phyloP scores from a whole-genome alignment of 2,797 vertebrate species.

The Enteromius viviparus region DNA sequence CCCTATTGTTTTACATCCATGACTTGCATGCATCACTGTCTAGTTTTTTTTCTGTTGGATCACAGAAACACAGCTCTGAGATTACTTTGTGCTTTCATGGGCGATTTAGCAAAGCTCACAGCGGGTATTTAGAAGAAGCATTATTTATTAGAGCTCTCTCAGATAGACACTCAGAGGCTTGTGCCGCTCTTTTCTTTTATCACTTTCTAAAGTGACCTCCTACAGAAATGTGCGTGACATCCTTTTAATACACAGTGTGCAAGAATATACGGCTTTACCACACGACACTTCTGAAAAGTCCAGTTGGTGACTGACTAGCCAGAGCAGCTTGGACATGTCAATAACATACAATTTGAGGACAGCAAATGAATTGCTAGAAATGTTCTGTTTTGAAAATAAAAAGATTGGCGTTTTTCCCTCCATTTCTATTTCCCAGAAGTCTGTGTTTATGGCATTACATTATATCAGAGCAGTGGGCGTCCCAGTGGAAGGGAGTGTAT shows the following conservation, averaged over 20 bases:
- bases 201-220: constrained; percentile 54
- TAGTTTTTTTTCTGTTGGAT: constrained; percentile 27
- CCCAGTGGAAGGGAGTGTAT: constrained; percentile 5
- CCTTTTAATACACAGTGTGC: not conserved
- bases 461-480: constrained; percentile 24
- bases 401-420: not conserved
- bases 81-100: constrained; percentile 51
- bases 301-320: not conserved
- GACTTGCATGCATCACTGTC: constrained; percentile 48
- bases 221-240: not conserved
- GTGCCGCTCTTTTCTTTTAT: constrained; percentile 52
- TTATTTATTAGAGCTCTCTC: constrained; percentile 62
- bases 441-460: not conserved
- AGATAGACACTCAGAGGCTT: constrained; percentile 44
- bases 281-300: not conserved
- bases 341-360: not conserved
- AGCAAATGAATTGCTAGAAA: not conserved
- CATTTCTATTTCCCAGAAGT: constrained; percentile 23
- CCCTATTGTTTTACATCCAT: constrained; percentile 50
- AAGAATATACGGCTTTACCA: not conserved
- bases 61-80: constrained; percentile 32
- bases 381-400: not conserved
- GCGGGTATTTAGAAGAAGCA: constrained; percentile 60
- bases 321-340: not conserved
- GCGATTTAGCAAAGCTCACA: constrained; percentile 59